Evolutionary conservation across 2,888 invertebrate genomes (phyloP), one percentile per base, ranked within the genome.

Genomic region (Pilophorus perplexus): DNA sequence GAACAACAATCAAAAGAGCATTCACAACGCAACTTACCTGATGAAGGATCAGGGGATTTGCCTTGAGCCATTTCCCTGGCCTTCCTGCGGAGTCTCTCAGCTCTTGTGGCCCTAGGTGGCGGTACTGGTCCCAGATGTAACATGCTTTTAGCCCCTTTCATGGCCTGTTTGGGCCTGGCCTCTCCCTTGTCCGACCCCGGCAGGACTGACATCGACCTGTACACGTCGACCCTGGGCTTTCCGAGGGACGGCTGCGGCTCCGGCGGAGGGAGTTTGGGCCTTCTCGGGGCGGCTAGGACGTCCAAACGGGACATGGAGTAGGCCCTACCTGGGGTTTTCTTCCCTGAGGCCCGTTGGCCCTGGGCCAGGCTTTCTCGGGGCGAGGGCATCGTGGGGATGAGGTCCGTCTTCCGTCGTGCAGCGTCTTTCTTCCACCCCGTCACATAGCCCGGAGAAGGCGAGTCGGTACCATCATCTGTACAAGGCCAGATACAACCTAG

Each of bases 291-390:
- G 74, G 89, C 83, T 78, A 89, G 83, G 78, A 87, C 86, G 84
- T 93, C 93, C 82, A 93, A 85, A 74, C 93, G 87, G 76, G 92
- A 89, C 92, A 93, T 92, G 79, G 92, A 92, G 82, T 89, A 89
- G 76, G 93, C 92, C 85, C 93, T 91, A 85, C 88, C 88, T 87
- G 85, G 85, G 71, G 40, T 64, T 77, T 77, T 73, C 79, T 42
- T 66, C 77, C 73, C 54, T 5, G 66, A 46, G 22, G 57, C 46
- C 12, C 64, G 23, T 16, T 23, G 20, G n/a, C 64, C 52, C 27
- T n/a, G 23, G 18, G 54, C 14, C 20, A 48, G 46, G 20, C 33
- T 23, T 16, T 57, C 57, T 16, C 57, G 28, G 70, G 86, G 83
- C 73, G 83, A 86, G 73, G 92, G 91, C 78, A 90, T 84, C 74